A percentile compares a stretch with the other conserved stretches of the same genome.
Evolutionary conservation across 2,113 vertebrate species (phyloP).

Genomic region (Maccullochella peelii): DNA sequence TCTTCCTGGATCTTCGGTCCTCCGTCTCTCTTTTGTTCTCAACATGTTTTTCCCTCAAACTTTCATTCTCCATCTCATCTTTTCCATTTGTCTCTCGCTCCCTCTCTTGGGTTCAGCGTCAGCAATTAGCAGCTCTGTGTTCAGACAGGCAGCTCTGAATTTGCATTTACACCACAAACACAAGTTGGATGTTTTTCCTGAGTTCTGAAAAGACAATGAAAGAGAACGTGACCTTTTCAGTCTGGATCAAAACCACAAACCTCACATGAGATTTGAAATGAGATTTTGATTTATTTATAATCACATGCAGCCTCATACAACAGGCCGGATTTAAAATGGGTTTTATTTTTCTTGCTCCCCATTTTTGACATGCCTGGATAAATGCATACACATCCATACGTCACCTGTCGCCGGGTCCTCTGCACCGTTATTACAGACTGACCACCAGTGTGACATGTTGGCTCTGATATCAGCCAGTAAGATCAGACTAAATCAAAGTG

Average conservation of each 20-base stretch:
- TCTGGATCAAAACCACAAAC: neutral
- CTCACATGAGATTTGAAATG: neutral
- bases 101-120: neutral
- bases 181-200: neutral
- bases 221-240: conserved; percentile 1
- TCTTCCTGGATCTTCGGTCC: neutral
- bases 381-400: neutral
- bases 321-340: no score
- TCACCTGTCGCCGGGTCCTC: neutral
- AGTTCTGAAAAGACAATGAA: neutral
- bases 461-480: neutral
- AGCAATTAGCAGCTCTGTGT: neutral
- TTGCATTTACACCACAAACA: conserved; percentile 15
- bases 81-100: neutral
- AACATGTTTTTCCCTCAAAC: neutral
- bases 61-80: neutral
- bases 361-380: no score
- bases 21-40: neutral
- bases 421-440: neutral
- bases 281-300: neutral
- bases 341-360: no score
- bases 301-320: neutral
- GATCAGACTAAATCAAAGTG: no score
- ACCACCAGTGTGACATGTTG: neutral
- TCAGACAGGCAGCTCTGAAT: neutral